These are phyloP conservation scores for Haemorhous mexicanus DNA, from an alignment of 2,113 vertebrate genomes.

Conservation along the genomic window DNA sequence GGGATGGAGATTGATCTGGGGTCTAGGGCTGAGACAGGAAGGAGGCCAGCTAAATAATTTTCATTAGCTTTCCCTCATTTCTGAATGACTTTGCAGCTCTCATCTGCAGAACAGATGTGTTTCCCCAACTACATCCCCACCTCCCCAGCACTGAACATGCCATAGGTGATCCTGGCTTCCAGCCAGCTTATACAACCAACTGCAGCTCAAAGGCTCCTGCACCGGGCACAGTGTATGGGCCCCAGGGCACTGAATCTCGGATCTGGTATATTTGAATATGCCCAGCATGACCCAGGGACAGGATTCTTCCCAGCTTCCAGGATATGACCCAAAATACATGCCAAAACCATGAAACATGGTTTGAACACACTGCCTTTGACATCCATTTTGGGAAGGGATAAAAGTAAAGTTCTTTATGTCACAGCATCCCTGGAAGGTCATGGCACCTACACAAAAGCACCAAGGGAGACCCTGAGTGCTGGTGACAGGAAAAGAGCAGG, in stretches of 20 bases:
- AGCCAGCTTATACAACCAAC: constrained; percentile 27
- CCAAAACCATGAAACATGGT: background rate
- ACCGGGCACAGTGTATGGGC: background rate
- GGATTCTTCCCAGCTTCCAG: background rate
- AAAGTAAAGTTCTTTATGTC: background rate
- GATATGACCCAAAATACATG: background rate
- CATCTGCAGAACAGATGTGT: constrained; percentile 51
- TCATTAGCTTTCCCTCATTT: background rate
- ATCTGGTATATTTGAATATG: background rate
- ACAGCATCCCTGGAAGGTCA: background rate
- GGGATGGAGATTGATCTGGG: background rate
- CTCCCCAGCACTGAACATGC: background rate
- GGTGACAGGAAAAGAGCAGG: background rate
- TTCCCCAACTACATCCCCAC: background rate
- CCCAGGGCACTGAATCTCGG: background rate
- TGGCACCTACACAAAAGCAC: background rate
- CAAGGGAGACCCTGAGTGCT: fast-evolving
- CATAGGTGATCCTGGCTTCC: constrained; percentile 37
- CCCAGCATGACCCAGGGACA: background rate
- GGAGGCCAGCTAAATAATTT: background rate
- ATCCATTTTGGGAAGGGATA: background rate
- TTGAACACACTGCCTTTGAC: background rate
- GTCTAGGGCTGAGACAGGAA: background rate
- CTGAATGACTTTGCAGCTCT: background rate
- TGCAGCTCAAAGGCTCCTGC: background rate